Conservation (phyloP, 2,113 vertebrate genomes). For the Phalacrocorax carbo region DNA sequence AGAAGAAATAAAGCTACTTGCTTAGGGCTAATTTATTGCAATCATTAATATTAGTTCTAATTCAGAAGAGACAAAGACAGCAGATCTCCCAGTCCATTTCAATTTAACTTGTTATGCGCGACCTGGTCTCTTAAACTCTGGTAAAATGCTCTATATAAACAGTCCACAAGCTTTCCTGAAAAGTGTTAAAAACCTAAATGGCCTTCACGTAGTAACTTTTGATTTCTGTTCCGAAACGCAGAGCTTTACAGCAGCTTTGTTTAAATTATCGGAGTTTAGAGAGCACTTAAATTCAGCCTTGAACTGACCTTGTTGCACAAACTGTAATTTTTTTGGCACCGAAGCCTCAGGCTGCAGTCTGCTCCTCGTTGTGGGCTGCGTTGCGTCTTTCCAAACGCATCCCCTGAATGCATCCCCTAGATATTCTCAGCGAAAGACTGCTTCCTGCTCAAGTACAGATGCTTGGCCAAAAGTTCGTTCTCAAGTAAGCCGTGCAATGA, state of each 20-base stretch:
- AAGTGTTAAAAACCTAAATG: not conserved
- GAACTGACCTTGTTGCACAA: slow-evolving; percentile 5
- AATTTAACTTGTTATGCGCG: not conserved
- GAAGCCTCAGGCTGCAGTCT: not conserved
- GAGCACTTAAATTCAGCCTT: slow-evolving; percentile 20
- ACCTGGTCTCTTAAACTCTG: not conserved
- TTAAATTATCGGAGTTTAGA: slow-evolving; percentile 3
- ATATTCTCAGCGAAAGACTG: not conserved
- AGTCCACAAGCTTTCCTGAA: not conserved
- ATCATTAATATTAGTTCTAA: not conserved
- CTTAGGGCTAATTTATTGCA: not conserved
- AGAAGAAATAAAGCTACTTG: not conserved
- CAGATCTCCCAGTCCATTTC: not conserved
- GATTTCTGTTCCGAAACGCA: not conserved
- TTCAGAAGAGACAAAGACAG: not conserved
- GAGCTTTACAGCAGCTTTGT: not conserved
- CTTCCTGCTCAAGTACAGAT: not conserved
- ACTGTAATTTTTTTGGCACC: not conserved
- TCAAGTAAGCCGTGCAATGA: not conserved
- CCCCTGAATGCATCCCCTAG: not conserved
- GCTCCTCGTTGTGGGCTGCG: not conserved
- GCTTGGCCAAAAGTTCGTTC: not conserved
- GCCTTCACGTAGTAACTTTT: not conserved
- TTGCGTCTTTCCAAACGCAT: not conserved
- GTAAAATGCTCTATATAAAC: not conserved